A percentile compares a stretch with the other conserved stretches of the same genome.
Evolutionary conservation across 2,797 vertebrate genomes (phyloP).

Genomic region (Channallabes apus): DNA sequence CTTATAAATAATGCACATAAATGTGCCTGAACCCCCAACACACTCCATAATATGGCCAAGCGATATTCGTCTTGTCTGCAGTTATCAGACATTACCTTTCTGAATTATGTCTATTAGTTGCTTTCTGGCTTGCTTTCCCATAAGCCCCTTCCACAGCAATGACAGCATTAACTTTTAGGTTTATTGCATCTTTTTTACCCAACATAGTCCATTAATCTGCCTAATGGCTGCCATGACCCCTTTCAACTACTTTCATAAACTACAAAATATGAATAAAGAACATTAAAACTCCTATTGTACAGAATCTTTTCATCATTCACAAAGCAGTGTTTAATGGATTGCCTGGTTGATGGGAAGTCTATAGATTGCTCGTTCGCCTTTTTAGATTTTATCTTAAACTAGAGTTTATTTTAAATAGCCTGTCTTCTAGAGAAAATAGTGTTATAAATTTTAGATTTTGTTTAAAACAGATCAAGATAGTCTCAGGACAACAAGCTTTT

Average conservation of each 20-base stretch:
- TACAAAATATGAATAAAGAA: slow-evolving; percentile 80
- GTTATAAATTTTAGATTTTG: not conserved
- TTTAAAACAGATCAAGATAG: not conserved
- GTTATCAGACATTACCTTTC: slow-evolving; percentile 76
- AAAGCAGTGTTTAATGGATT: slow-evolving; percentile 72
- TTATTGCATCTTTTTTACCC: slow-evolving; percentile 81
- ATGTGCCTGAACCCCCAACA: slow-evolving; percentile 70
- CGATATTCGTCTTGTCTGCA: slow-evolving; percentile 74
- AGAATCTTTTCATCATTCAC: slow-evolving; percentile 69
- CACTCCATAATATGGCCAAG: slow-evolving; percentile 74
- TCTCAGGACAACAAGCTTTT: not conserved
- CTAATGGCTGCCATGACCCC: slow-evolving; percentile 79
- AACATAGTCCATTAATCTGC: slow-evolving; percentile 76
- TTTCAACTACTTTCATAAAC: slow-evolving; percentile 82
- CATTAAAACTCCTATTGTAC: slow-evolving; percentile 77
- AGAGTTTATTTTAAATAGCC: slow-evolving; percentile 63
- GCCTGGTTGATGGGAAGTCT: slow-evolving; percentile 61
- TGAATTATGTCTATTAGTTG: slow-evolving; percentile 78
- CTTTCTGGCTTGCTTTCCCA: slow-evolving; percentile 67
- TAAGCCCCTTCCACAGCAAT: slow-evolving; percentile 68
- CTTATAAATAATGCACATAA: slow-evolving; percentile 80
- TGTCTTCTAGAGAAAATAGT: slow-evolving; percentile 39
- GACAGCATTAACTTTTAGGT: slow-evolving; percentile 79
- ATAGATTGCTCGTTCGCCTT: slow-evolving; percentile 58
- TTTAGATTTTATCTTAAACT: no score